Conservation (phyloP, 2,113 vertebrate species). For the Rhinolophus sinicus region DNA sequence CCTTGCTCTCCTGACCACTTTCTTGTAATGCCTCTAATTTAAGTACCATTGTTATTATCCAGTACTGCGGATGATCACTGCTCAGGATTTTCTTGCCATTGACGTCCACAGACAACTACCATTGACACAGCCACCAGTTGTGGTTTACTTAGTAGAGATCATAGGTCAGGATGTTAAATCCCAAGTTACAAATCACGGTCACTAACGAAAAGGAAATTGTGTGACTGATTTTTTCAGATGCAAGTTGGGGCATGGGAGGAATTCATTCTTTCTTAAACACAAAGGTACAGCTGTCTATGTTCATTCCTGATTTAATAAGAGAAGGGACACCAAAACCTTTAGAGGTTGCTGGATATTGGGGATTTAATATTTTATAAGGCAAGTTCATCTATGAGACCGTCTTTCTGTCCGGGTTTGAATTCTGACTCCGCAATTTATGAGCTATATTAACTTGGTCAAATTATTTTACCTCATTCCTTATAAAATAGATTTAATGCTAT, state of each 20-base stretch:
- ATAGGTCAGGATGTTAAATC: not conserved
- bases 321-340: constrained; percentile 47
- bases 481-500: not conserved
- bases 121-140: not conserved
- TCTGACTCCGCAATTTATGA: not conserved
- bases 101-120: not conserved
- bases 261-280: not conserved
- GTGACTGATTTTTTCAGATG: not conserved
- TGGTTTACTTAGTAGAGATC: not conserved
- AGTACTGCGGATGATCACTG: not conserved
- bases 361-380: constrained; percentile 40
- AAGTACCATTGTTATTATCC: not conserved
- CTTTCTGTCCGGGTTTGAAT: constrained; percentile 16
- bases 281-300: not conserved
- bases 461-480: not conserved
- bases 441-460: not conserved
- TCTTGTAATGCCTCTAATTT: not conserved
- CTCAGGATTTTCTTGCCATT: not conserved
- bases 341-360: not conserved
- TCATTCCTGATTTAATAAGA: constrained; percentile 35
- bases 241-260: not conserved
- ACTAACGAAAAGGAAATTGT: not conserved
- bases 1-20: not conserved
- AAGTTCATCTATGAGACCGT: not conserved
- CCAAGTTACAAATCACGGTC: not conserved